A percentile compares a stretch with the other conserved stretches of the same genome.
phyloP scores from a whole-genome alignment of 2,113 vertebrate genomes.

The Ondatra zibethicus region DNA sequence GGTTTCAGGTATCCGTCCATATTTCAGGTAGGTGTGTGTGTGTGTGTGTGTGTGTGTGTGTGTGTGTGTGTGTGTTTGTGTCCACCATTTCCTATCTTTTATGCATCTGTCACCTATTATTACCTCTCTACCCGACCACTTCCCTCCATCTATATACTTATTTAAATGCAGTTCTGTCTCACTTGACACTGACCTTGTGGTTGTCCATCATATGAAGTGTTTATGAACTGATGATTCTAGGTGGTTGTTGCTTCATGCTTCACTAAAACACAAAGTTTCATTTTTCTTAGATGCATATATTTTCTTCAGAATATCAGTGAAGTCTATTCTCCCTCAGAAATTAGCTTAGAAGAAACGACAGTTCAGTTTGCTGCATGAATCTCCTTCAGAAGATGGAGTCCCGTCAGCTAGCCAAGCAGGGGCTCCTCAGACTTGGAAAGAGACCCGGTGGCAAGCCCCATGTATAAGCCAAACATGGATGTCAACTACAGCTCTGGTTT shows the following conservation, averaged over 20 bases:
- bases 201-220: not conserved
- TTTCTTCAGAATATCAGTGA: not conserved
- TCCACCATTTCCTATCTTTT: not conserved
- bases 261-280: not conserved
- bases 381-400: not conserved
- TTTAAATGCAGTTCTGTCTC: not conserved
- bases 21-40: not conserved
- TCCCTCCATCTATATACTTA: not conserved
- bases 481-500: constrained; percentile 65
- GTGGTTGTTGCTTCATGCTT: not conserved
- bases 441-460: not conserved
- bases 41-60: no score
- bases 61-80: not conserved
- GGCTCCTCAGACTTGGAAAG: not conserved
- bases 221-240: not conserved
- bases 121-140: not conserved
- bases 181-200: not conserved
- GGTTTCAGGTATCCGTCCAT: not conserved
- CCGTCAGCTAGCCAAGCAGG: not conserved
- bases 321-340: not conserved
- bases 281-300: not conserved
- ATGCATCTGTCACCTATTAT: not conserved
- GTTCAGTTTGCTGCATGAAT: not conserved
- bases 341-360: not conserved
- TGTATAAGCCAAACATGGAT: constrained; percentile 54